Conservation (phyloP, 2,113 vertebrate genomes). For the Leptobrachium leishanense region DNA sequence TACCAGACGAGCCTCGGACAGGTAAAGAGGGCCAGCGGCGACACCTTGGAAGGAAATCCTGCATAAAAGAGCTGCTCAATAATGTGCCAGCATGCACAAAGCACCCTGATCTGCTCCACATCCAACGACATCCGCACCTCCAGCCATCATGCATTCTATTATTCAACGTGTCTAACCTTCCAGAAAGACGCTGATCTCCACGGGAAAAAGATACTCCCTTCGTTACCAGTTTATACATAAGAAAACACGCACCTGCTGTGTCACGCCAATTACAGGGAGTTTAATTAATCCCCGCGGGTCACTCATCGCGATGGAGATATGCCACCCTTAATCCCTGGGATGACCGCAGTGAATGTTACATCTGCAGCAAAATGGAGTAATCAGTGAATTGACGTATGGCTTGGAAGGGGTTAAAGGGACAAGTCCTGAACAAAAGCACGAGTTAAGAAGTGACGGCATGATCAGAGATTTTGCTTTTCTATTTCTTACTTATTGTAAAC, state of each 20-base stretch:
- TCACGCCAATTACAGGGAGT: neutral
- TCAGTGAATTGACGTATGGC: neutral
- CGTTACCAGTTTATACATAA: neutral
- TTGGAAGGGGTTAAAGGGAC: neutral
- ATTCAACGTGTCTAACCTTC: neutral
- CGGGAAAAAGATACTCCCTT: neutral
- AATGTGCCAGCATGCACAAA: too few species aligned
- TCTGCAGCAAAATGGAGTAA: too few species aligned
- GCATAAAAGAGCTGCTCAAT: too few species aligned
- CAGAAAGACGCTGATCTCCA: neutral
- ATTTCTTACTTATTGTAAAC: too few species aligned
- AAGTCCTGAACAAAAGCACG: too few species aligned
- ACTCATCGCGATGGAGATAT: neutral
- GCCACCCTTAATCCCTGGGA: neutral
- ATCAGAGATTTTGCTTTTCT: too few species aligned
- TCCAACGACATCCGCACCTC: neutral
- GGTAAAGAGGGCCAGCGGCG: too few species aligned
- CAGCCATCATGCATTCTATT: neutral
- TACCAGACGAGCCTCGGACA: too few species aligned
- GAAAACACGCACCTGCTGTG: constrained; percentile 15
- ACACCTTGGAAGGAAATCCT: too few species aligned
- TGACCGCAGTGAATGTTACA: neutral
- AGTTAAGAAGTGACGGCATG: too few species aligned
- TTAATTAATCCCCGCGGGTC: constrained; percentile 7
- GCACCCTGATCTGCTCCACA: too few species aligned